These are phyloP conservation scores for Melanerpes aurifrons DNA, from an alignment of 2,113 vertebrate genomes.

Conservation along the genomic window DNA sequence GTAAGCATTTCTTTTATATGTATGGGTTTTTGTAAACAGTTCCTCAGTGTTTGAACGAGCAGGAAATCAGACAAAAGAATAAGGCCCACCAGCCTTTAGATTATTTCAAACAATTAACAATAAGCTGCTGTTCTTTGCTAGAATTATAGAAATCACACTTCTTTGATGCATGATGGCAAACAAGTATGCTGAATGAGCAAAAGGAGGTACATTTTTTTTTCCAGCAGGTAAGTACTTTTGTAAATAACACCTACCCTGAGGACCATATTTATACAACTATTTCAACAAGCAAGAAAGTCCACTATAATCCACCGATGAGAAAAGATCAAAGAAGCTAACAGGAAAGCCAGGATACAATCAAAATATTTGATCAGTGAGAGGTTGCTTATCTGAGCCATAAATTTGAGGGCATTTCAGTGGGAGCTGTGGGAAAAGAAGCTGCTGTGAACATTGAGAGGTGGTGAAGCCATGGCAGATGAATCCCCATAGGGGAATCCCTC, in stretches of 20 bases:
- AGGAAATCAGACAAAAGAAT: not conserved
- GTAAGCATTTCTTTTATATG: not conserved
- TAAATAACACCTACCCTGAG: not conserved
- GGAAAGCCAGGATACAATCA: conserved; percentile 32
- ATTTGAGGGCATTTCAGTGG: not conserved
- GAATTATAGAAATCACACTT: not conserved
- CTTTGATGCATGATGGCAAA: not conserved
- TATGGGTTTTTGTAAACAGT: not conserved
- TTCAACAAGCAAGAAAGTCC: conserved; percentile 21
- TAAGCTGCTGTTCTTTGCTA: not conserved
- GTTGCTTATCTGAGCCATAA: conserved; percentile 9
- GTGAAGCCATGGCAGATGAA: not conserved
- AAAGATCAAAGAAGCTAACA: conserved; percentile 50
- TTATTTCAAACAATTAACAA: conserved; percentile 29
- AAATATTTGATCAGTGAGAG: conserved; percentile 30
- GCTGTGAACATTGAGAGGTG: not conserved
- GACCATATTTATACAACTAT: conserved; percentile 13
- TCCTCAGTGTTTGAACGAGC: not conserved
- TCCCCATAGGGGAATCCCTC: not conserved
- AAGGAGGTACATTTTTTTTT: not conserved
- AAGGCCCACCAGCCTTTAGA: not conserved
- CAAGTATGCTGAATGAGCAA: not conserved
- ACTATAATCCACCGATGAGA: not conserved
- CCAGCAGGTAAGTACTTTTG: not conserved
- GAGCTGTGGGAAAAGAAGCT: not conserved